Conservation (phyloP, 2,797 vertebrate species). For the Falco rusticolus region DNA sequence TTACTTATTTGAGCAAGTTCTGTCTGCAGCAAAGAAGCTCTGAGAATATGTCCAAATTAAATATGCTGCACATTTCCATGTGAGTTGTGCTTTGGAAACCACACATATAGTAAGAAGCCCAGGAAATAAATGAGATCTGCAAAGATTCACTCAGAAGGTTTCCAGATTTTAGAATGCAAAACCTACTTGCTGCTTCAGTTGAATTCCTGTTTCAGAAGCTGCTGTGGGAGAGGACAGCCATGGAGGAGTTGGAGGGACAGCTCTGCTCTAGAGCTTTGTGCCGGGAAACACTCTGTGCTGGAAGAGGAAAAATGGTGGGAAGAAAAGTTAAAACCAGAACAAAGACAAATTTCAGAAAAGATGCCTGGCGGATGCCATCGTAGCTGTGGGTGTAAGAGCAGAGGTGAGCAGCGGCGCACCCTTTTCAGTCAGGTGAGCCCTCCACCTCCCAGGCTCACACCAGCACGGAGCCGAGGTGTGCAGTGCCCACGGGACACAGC, state of each 20-base stretch:
- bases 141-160: background rate
- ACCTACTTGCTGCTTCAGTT: background rate
- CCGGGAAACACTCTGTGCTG: background rate
- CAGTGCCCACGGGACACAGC: background rate
- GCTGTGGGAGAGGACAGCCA: background rate
- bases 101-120: background rate
- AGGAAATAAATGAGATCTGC: background rate
- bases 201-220: background rate
- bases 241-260: background rate
- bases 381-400: background rate
- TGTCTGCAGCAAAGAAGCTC: background rate
- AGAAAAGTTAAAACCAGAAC: background rate
- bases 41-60: background rate
- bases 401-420: background rate
- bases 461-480: background rate
- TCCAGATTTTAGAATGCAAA: background rate
- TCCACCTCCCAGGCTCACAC: background rate
- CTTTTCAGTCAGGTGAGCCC: rapidly evolving
- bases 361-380: background rate
- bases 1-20: background rate
- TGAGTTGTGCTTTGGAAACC: background rate
- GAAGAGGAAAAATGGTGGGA: background rate
- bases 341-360: background rate
- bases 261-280: background rate
- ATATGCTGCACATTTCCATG: background rate